Percentiles rank a stretch among this genome's conserved stretches.
Conservation (phyloP, 2,888 invertebrate species). For the Fragum whitleyi region DNA sequence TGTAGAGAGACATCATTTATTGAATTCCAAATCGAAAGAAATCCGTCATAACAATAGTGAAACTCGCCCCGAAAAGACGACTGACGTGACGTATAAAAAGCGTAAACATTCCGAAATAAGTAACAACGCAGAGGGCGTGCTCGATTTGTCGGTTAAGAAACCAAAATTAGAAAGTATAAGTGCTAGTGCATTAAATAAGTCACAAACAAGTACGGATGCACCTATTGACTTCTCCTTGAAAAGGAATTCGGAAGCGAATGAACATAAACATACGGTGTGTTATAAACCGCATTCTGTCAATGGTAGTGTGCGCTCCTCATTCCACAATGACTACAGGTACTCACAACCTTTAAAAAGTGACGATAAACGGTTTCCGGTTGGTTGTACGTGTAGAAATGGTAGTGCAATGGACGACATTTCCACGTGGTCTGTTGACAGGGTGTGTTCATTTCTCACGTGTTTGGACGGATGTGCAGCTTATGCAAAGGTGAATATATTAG, state of each 20-base stretch:
- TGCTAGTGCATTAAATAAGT: neutral
- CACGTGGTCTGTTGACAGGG: constrained; percentile 73
- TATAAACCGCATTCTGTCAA: constrained; percentile 9
- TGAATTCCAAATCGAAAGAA: constrained; percentile 23
- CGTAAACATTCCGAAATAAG: constrained; percentile 44
- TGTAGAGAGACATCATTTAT: neutral
- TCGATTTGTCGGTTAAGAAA: constrained; percentile 59
- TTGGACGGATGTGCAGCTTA: constrained; percentile 74
- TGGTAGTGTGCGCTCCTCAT: constrained; percentile 20
- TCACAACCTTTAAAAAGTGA: neutral
- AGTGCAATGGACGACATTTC: constrained; percentile 63
- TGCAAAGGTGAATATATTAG: constrained; percentile 67
- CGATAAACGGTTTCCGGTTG: constrained; percentile 12
- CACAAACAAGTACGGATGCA: constrained; percentile 28
- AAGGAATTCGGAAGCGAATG: neutral
- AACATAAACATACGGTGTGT: neutral
- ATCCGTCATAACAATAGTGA: constrained; percentile 15
- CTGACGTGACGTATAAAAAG: constrained; percentile 31
- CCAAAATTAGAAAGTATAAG: constrained; percentile 20
- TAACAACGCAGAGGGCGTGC: constrained; percentile 24
- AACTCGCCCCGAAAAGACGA: neutral
- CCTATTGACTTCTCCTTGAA: constrained; percentile 62
- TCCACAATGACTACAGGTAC: constrained; percentile 11
- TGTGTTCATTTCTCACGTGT: constrained; percentile 69
- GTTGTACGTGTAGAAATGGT: constrained; percentile 10